These are phyloP conservation scores for Fragum fragum DNA, from an alignment of 2,888 invertebrate species.

Conservation along the genomic window DNA sequence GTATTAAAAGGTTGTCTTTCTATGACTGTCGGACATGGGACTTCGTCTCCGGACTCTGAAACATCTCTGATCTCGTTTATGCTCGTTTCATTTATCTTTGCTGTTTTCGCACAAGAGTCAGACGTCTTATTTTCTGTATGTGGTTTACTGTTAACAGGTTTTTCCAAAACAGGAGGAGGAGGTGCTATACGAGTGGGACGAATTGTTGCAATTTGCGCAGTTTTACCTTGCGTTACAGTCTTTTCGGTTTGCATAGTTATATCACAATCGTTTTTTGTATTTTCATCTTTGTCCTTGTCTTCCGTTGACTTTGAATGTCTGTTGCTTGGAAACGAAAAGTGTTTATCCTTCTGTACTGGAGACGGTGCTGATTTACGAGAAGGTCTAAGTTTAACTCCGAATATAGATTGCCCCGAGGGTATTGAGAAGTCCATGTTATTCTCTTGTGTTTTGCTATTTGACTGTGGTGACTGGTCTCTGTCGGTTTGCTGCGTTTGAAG, in stretches of 20 bases:
- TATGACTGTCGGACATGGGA: no score
- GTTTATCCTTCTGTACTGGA: neutral
- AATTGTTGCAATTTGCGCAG: no score
- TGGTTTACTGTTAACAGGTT: no score
- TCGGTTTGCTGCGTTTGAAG: neutral
- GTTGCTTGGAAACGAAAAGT: neutral
- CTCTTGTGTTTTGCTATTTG: neutral
- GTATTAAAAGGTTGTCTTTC: no score
- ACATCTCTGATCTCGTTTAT: no score
- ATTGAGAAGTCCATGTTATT: neutral
- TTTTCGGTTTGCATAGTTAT: neutral
- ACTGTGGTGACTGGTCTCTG: neutral
- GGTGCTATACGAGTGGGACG: no score
- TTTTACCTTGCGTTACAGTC: neutral
- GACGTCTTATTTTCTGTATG: no score
- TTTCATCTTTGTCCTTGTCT: neutral
- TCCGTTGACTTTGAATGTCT: neutral
- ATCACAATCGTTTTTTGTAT: neutral
- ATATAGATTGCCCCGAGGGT: neutral
- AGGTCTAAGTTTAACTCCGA: constrained; percentile 1
- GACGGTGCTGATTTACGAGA: constrained; percentile 9
- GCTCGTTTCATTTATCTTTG: no score
- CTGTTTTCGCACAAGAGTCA: no score
- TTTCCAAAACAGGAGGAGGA: no score
- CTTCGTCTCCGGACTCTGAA: no score